Base-by-base conservation (phyloP, 35 echinoderm and acorn worm species). In the Strongylocentrotus purpuratus region DNA sequence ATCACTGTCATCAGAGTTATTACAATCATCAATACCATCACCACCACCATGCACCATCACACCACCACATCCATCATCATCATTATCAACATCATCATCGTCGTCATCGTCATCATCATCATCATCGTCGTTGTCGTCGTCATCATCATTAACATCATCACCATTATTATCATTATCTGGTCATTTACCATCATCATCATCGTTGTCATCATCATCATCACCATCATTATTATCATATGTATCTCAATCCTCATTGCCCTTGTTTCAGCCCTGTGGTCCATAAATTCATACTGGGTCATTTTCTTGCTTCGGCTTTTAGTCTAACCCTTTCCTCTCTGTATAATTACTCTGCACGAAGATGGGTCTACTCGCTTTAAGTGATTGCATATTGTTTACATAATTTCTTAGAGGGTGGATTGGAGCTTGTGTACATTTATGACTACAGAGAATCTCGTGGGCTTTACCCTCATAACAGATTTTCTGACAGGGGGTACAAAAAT, bases 311-410 rank as follows among this genome's bases (percentile, higher is more conserved):
- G 18, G 3, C 65, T 22, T 78, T 78, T 78, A n/a, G 65, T n/a
- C 65, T 78, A 4, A 22, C 65, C 22, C 20, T 8, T 22, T 59
- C 20, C 65, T 78, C 65, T 78, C 65, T 78, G 65, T 78, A 22
- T 78, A 78, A 78, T 78, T 78, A 78, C 65, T 78, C 22, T 22
- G 65, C 65, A 28, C n/a, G 20, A 28, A 15, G 65, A 78, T 78
- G 65, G 65, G 65, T 28, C 15, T 28, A 78, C 65, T 78, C 65
- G 65, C 65, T 78, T 22, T 78, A 78, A 78, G 65, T 78, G 65
- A 78, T 78, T 78, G 65, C 65, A 78, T 78, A 78, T 78, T 78
- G 65, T 78, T 78, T 78, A 78, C 65, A 78, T 78, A 78, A 78
- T 78, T 78, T 78, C 65, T 78, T 78, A 78, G 20, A 78, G 20